A percentile compares a stretch with the other conserved stretches of the same genome.
Evolutionary conservation across 2,797 vertebrate species (phyloP).

Genomic region (Craterocephalus amniculus): DNA sequence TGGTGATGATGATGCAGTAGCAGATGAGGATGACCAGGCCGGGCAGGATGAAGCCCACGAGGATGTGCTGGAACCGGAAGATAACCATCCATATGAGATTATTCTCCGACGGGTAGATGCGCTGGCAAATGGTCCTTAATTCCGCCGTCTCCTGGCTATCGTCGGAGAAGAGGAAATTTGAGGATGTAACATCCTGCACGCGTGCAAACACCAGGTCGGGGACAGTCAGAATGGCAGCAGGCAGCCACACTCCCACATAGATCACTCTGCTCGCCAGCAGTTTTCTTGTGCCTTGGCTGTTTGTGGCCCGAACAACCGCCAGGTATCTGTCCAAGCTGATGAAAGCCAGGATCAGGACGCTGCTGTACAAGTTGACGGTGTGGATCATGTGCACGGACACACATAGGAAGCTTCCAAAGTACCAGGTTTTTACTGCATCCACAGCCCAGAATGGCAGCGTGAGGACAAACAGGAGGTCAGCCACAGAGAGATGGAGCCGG

Average conservation of each 20-base stretch:
- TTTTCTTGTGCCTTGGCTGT: constrained; percentile 90
- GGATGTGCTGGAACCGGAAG: constrained; percentile 94
- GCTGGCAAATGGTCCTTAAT: constrained; percentile 85
- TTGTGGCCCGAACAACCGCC: constrained; percentile 95
- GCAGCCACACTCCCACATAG: constrained; percentile 94
- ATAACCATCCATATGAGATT: constrained; percentile 82
- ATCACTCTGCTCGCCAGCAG: constrained; percentile 90
- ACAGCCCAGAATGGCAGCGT: constrained; percentile 98
- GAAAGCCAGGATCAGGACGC: constrained; percentile 96
- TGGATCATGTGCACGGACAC: constrained; percentile 94
- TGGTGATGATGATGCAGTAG: constrained; percentile 96
- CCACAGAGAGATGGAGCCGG: constrained; percentile 94
- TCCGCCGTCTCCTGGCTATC: constrained; percentile 29
- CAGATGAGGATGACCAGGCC: constrained; percentile 94
- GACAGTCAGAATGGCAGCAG: constrained; percentile 90
- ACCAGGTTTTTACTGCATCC: constrained; percentile 90
- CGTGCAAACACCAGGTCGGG: constrained; percentile 93
- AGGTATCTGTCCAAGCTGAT: constrained; percentile 96
- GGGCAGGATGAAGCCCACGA: constrained; percentile 93
- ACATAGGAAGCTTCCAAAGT: constrained; percentile 91
- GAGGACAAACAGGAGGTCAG: constrained; percentile 94
- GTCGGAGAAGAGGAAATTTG: constrained; percentile 11
- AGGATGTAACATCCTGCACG: constrained; percentile 50
- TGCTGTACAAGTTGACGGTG: constrained; percentile 96
- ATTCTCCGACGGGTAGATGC: constrained; percentile 84